Conservation (phyloP, 2,888 invertebrate species). For the Zygogramma bicolorata region DNA sequence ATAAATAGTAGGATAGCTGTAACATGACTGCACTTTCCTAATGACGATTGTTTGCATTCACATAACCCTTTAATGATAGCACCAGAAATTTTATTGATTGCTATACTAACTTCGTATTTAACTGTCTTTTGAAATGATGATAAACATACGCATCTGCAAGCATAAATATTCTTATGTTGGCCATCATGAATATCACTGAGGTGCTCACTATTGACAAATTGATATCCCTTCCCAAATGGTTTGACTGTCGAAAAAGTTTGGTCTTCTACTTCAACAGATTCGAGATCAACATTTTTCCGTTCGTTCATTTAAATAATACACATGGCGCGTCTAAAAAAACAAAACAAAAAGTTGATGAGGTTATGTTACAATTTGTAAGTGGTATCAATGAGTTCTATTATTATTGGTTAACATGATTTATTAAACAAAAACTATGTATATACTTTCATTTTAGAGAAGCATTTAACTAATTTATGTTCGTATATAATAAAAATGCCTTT, state of each 20-base stretch:
- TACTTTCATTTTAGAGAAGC: neutral
- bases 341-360: neutral
- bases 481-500: constrained; percentile 16
- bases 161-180: neutral
- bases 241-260: neutral
- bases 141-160: neutral
- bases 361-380: neutral
- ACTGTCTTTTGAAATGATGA: neutral
- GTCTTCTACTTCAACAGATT: neutral
- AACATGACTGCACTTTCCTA: constrained; percentile 15
- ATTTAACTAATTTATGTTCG: constrained; percentile 6
- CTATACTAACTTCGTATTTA: neutral
- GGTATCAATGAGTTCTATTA: neutral
- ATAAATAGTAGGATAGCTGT: constrained; percentile 7
- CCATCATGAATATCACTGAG: neutral
- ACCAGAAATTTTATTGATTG: constrained; percentile 2
- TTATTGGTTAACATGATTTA: neutral
- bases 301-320: neutral
- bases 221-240: neutral
- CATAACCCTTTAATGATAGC: neutral
- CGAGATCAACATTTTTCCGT: neutral
- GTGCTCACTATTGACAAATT: constrained; percentile 1
- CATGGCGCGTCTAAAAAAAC: neutral
- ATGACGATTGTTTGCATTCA: constrained; percentile 5
- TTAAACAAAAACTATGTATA: neutral